Evolutionary conservation across 2,113 vertebrate species (phyloP).

Genomic region (Crotalus helleri): DNA sequence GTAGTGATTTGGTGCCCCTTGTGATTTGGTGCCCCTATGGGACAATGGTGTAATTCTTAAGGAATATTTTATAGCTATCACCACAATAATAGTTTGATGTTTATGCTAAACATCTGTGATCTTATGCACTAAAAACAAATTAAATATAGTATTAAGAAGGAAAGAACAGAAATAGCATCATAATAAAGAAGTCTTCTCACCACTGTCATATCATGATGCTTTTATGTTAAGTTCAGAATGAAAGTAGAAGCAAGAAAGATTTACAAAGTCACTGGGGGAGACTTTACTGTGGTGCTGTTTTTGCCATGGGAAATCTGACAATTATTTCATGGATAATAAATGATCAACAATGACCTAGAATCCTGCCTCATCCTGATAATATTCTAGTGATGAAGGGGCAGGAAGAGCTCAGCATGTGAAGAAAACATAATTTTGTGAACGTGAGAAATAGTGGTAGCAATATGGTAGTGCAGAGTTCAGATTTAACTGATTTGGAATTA

Average conservation of each 20-base stretch:
- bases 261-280: neutral
- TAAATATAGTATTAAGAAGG: neutral
- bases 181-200: neutral
- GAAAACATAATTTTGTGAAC: too few relatives aligned
- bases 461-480: neutral
- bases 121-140: neutral
- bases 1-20: neutral
- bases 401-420: too few relatives aligned
- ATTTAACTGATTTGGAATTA: neutral
- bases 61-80: neutral
- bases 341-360: too few relatives aligned
- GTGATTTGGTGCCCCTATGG: neutral
- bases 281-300: neutral
- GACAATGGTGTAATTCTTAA: neutral
- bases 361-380: too few relatives aligned
- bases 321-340: too few relatives aligned
- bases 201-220: neutral
- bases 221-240: neutral
- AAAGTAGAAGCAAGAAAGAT: neutral
- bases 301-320: neutral
- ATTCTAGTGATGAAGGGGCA: too few relatives aligned
- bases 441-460: neutral
- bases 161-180: neutral
- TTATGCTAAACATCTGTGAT: neutral
- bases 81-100: neutral